phyloP scores from a whole-genome alignment of 2,888 invertebrate species.

The Caradrina kadenii region DNA sequence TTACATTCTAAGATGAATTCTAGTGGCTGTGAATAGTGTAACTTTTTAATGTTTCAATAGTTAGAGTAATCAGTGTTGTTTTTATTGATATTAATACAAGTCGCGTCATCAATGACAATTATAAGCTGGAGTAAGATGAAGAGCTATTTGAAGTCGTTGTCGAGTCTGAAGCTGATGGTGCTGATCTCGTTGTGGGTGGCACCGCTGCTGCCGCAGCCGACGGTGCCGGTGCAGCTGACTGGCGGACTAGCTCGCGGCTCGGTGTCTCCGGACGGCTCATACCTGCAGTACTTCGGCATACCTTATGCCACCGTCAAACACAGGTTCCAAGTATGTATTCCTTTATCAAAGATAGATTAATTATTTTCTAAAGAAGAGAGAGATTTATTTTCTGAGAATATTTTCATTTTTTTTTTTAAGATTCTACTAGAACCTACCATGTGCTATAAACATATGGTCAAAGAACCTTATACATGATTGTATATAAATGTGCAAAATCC shows the following conservation, averaged over 20 bases:
- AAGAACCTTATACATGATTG: not conserved
- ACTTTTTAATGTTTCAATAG: not conserved
- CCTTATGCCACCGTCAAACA: slow-evolving; percentile 77
- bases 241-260: slow-evolving; percentile 76
- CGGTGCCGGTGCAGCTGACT: slow-evolving; percentile 69
- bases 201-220: slow-evolving; percentile 77
- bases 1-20: not conserved
- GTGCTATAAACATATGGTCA: not conserved
- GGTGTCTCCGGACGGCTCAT: slow-evolving; percentile 75
- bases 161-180: slow-evolving; percentile 74
- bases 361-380: no score
- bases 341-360: not conserved
- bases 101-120: not conserved
- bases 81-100: not conserved
- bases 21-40: not conserved
- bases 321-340: slow-evolving; percentile 79
- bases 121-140: slow-evolving; percentile 20
- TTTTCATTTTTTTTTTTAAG: no score
- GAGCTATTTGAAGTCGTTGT: slow-evolving; percentile 52
- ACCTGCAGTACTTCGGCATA: slow-evolving; percentile 75
- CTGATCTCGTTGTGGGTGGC: slow-evolving; percentile 80
- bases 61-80: not conserved
- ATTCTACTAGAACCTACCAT: no score
- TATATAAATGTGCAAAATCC: not conserved
- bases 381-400: no score